A percentile compares a stretch with the other conserved stretches of the same genome.
These are phyloP conservation scores for Lasius platythorax DNA, from an alignment of 2,888 invertebrate genomes.

Conservation along the genomic window DNA sequence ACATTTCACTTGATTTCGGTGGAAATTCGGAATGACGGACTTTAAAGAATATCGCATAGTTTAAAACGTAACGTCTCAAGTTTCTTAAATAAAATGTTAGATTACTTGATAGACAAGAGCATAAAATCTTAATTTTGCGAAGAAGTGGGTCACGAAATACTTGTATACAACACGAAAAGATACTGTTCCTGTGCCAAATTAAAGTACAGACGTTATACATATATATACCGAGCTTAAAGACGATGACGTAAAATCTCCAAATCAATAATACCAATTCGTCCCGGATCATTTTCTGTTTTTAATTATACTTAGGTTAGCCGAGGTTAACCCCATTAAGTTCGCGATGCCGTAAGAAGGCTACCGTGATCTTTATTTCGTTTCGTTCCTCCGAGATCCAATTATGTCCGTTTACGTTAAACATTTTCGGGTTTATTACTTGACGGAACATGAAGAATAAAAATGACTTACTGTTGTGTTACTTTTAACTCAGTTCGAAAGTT, in stretches of 20 bases:
- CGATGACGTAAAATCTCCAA: conserved; percentile 64
- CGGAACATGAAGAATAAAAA: not conserved
- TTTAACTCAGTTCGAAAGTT: not conserved
- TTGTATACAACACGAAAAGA: not conserved
- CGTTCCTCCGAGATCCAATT: conserved; percentile 73
- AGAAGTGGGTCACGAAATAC: conserved; percentile 13
- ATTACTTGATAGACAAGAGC: not conserved
- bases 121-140: conserved; percentile 6
- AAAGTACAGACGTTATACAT: conserved; percentile 41
- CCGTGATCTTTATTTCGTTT: conserved; percentile 72
- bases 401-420: conserved; percentile 72
- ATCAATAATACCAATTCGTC: conserved; percentile 80
- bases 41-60: not conserved
- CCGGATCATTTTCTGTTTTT: conserved; percentile 81
- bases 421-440: conserved; percentile 57
- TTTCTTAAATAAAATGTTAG: not conserved
- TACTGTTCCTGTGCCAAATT: conserved; percentile 33
- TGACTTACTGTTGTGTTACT: not conserved
- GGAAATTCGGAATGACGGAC: not conserved
- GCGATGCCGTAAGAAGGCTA: conserved; percentile 68
- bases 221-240: conserved; percentile 8
- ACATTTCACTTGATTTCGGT: not conserved
- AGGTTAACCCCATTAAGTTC: conserved; percentile 81
- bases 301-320: conserved; percentile 80
- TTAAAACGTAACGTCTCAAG: too few relatives aligned